Evolutionary conservation across 1,140 invertebrate genomes (phyloP), one percentile per base, ranked within the genome.

Genomic region (Battus philenor): DNA sequence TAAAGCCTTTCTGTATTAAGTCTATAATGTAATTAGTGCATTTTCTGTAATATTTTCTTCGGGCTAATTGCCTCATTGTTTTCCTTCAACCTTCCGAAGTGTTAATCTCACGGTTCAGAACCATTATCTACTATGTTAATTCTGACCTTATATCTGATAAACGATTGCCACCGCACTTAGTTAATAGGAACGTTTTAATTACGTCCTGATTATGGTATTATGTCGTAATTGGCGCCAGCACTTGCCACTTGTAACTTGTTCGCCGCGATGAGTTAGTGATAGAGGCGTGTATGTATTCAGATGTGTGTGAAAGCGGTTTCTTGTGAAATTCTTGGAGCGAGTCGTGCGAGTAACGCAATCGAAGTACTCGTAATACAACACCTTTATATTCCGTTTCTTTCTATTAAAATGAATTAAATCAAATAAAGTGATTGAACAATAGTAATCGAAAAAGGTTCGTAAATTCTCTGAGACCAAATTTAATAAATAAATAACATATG

Each of bases 111-210:
- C 58, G 60, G 60, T 70, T 33, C 43, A 17, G 32, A 64, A 56
- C 60, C 50, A 72, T 71, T 71, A 68, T 26, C 45, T 22, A 47
- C 36, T 50, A 50, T 50, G 47, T 44, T 59, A 65, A 68, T 68
- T 63, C 45, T 56, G 65, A 69, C 74, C 68, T 68, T 55, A 64
- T 65, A 71, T 76, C 67, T 72, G 47, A 57, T 71, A 76, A 79
- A 73, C 73, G 73, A 72, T 75, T 66, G 61, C 62, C 60, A 58
- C 64, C 72, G n/a, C 72, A 73, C 63, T 68, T 54, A 70, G 62
- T 71, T 73, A 76, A 75, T 70, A 66, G 53, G 46, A 73, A 76
- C 76, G 74, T 57, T 27, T 62, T 72, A 77, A 81, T 78, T 69
- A 60, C 27, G 27, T 36, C 34, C 60, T 69, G 50, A 69, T 81